Base-by-base conservation (phyloP, 2,797 vertebrate genomes). In the Catamblyrhynchus diadema region DNA sequence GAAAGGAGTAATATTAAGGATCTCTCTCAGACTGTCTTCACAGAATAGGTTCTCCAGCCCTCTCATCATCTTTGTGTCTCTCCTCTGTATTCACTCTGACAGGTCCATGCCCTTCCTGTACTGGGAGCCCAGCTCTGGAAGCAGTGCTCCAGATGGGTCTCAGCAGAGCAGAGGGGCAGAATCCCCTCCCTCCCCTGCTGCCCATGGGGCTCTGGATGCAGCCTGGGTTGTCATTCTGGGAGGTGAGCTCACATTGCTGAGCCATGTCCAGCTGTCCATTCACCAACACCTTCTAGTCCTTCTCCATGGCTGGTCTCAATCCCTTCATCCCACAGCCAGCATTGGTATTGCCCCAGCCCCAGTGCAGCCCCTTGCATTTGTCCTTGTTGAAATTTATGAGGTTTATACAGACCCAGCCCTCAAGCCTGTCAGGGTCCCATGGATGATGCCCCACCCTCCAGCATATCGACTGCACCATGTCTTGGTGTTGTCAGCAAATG, bases 401-500 rank as follows among this genome's bases (percentile, higher is more conserved):
- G 8, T 81, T 67, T 61, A 3, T 47, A n/a, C 22, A 74, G 25
- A 27, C 9, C 9, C 14, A 22, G 25, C 5, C 14, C 25, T 67
- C 25, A 33, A 32, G 8, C 21, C 24, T 66, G 13, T 45, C 24
- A 18, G 8, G 12, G 12, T 61, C 47, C 28, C 8, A 2, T 54
- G 19, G 22, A 14, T 67, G 35, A 12, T 44, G 17, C 17, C 7
- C 30, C 7, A 14, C 30, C 4, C 17, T 47, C 22, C 24, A 9
- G 30, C 1, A 0, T 53, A 25, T 47, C 9, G 33, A 1, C 33
- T 39, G 10, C 10, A 60, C 35, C 19, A 6, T 0, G 0, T 41
- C 23, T n/a, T 62, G 19, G 16, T 42, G 35, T 12, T 61, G 16
- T 24, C 37, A 30, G 30, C 42, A 62, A 4, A 11, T 8, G 19